Percentiles rank a stretch among this genome's conserved stretches.
phyloP scores from a whole-genome alignment of 1,140 invertebrate genomes.

The Leucophenga varia region DNA sequence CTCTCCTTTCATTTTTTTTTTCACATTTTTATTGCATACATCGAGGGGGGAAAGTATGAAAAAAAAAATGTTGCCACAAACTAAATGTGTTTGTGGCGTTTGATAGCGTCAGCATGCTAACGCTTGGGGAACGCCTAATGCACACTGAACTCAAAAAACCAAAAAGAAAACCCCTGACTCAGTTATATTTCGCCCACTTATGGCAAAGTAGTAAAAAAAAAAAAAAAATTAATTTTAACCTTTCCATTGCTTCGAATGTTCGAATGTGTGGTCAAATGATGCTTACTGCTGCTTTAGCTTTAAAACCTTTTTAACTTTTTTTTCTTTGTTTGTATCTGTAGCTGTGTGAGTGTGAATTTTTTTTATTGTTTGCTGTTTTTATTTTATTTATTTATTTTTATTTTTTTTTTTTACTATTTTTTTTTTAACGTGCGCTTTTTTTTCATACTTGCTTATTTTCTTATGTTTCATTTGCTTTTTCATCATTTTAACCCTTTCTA shows the following conservation, averaged over 20 bases:
- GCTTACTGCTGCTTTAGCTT: too few species aligned
- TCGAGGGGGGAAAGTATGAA: conserved; percentile 16
- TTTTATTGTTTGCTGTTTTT: conserved; percentile 28
- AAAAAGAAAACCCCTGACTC: too few species aligned
- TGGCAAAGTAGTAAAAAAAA: too few species aligned
- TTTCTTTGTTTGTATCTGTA: too few species aligned
- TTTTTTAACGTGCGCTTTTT: too few species aligned
- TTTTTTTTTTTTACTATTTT: too few species aligned
- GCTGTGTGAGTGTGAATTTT: conserved; percentile 6
- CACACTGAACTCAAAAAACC: too few species aligned
- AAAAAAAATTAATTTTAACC: conserved; percentile 47
- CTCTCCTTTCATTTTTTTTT: conserved; percentile 19
- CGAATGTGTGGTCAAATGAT: conserved; percentile 4
- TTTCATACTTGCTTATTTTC: conserved; percentile 16
- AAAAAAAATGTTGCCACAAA: conserved; percentile 41
- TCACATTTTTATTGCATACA: conserved; percentile 24
- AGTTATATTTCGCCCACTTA: too few species aligned
- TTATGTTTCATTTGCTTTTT: conserved; percentile 19
- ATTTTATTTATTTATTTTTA: conserved; percentile 24
- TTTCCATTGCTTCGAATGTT: conserved; percentile 28
- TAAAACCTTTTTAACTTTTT: too few species aligned
- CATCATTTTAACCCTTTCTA: too few species aligned
- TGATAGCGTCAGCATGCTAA: conserved; percentile 31
- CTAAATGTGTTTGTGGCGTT: conserved; percentile 42
- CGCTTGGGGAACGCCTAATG: too few species aligned